Evolutionary conservation across 2,888 invertebrate species (phyloP).

Genomic region (Synergus itoensis): DNA sequence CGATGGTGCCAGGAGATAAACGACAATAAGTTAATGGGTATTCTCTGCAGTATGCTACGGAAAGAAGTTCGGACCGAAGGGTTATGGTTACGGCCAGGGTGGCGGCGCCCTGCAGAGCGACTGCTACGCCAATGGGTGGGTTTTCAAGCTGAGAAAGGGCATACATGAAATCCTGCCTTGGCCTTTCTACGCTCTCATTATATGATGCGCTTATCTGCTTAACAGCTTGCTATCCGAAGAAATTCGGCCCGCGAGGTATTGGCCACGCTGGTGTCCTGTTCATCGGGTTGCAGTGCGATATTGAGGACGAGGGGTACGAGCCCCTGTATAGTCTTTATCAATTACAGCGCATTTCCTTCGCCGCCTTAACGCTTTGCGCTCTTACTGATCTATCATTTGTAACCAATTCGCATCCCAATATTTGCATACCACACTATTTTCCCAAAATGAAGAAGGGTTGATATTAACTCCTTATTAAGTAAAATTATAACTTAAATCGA

Average conservation of each 20-base stretch:
- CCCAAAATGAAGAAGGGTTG: background rate
- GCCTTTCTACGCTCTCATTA: slow-evolving; percentile 69
- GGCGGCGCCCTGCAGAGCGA: slow-evolving; percentile 96
- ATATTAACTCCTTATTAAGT: too few relatives aligned
- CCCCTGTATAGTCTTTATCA: slow-evolving; percentile 55
- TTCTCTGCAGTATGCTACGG: slow-evolving; percentile 92
- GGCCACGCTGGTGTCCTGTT: slow-evolving; percentile 94
- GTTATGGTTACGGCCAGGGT: slow-evolving; percentile 98
- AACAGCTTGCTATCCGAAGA: slow-evolving; percentile 96
- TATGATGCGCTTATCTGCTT: slow-evolving; percentile 75
- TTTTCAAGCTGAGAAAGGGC: slow-evolving; percentile 68
- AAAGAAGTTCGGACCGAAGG: slow-evolving; percentile 98
- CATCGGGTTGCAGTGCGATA: slow-evolving; percentile 91
- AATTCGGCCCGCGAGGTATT: slow-evolving; percentile 96
- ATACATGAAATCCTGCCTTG: slow-evolving; percentile 65
- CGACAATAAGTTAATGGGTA: slow-evolving; percentile 68
- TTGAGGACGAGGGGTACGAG: slow-evolving; percentile 82
- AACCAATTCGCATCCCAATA: background rate
- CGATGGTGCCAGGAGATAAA: slow-evolving; percentile 41
- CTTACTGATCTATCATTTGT: slow-evolving; percentile 53
- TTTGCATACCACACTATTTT: background rate
- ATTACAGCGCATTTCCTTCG: slow-evolving; percentile 43
- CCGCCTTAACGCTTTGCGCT: slow-evolving; percentile 67
- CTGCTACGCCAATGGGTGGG: slow-evolving; percentile 90
- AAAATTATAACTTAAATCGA: too few relatives aligned